These are phyloP conservation scores for Tinamus major DNA, from an alignment of 2,797 vertebrate species.

Conservation along the genomic window DNA sequence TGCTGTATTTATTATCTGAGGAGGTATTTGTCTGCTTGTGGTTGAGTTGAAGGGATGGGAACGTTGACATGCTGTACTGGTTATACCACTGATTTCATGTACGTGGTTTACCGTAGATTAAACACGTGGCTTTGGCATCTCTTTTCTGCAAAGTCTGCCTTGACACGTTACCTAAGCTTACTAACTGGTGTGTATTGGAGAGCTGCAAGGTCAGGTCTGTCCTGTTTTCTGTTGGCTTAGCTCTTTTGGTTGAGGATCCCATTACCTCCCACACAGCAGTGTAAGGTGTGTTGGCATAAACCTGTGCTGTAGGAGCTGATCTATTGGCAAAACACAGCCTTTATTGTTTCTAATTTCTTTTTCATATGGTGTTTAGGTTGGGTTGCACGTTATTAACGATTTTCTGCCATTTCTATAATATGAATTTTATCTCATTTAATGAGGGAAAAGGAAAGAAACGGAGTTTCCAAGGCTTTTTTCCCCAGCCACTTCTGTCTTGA, in stretches of 20 bases:
- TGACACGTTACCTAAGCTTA: not conserved
- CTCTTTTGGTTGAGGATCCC: not conserved
- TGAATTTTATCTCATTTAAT: not conserved
- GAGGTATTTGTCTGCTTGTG: not conserved
- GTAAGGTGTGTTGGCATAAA: not conserved
- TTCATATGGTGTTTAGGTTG: not conserved
- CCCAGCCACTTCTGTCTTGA: not conserved
- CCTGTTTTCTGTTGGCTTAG: conserved; percentile 4
- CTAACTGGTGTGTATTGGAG: not conserved
- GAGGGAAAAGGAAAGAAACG: not conserved
- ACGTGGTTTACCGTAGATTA: not conserved
- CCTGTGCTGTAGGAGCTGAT: not conserved
- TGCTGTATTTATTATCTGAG: not conserved
- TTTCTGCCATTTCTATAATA: not conserved
- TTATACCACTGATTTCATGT: not conserved
- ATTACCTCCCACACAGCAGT: too few species aligned
- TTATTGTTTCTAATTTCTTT: not conserved
- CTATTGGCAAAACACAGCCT: not conserved
- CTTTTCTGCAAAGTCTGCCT: not conserved
- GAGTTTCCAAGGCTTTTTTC: not conserved
- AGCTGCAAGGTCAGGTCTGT: not conserved
- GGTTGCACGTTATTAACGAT: not conserved
- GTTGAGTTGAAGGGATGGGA: not conserved
- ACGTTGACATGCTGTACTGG: not conserved
- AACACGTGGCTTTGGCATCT: not conserved